Evolutionary conservation across 1,140 invertebrate genomes (phyloP), one percentile per base, ranked within the genome.

Genomic region (Drosophila sproati): DNA sequence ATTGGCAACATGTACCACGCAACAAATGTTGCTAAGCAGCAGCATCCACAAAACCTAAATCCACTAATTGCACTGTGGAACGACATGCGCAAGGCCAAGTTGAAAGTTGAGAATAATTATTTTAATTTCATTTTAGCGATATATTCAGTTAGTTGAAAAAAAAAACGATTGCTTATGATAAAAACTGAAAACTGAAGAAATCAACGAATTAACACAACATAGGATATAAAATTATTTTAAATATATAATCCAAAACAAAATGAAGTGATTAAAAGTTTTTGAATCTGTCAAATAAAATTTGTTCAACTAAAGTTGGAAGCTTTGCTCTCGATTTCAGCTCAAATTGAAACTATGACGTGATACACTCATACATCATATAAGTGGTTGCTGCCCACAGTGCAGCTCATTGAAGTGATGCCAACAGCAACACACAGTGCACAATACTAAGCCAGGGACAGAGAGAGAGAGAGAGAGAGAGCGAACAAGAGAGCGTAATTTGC

Each of bases 31-130:
- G 78, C 57, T 34, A 52, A 51, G 56, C 71, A 69, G 43, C 54
- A 80, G 55, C 78, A 82, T 63, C 67, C 73, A 75, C 67, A 75
- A 64, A 69, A 71, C 60, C 73, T 71, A 71, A 3, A 71, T 71
- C 73, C 67, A 75, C 73, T 64, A 1, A 1, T 3, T 5, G 61
- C 41, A 71, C 59, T 50, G 57, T 71, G 68, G 51, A 28, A 8
- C 12, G 3, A 37, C 5, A n/a, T 7, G 4, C 43, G 6, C 3
- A 10, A 28, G 10, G 2, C 20, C 0, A 2, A 45, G n/a, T 8
- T 4, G 37, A n/a, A 47, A 20, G 2, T 47, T 20, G 20, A 20
- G 20, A 0, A 20, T 20, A 20, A 20, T 20, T 20, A 20, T 20
- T 20, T 20, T 20, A 20, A 20, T 20, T 20, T 0, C 0, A 20